phyloP scores from a whole-genome alignment of 2,797 vertebrate species.

The Bradypus variegatus region DNA sequence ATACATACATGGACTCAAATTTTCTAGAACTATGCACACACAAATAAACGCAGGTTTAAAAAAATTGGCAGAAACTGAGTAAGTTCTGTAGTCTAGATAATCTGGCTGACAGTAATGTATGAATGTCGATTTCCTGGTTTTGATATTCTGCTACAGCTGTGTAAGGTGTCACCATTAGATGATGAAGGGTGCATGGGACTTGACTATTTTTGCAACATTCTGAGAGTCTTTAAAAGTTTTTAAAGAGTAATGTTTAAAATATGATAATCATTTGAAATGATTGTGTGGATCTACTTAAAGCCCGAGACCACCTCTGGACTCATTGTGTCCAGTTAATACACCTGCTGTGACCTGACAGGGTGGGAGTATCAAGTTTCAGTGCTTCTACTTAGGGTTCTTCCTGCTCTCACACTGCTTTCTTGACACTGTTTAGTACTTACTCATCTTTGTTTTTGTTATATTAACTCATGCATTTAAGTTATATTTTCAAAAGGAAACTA shows the following conservation, averaged over 20 bases:
- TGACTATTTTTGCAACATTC: background rate
- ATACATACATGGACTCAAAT: background rate
- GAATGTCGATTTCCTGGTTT: background rate
- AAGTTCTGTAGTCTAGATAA: background rate
- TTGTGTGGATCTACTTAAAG: background rate
- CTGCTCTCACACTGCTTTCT: background rate
- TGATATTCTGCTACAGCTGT: background rate
- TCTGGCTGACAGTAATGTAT: background rate
- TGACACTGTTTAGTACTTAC: background rate
- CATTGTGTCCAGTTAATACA: too few species aligned
- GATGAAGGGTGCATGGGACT: background rate
- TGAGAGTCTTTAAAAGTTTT: background rate
- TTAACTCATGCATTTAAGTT: background rate
- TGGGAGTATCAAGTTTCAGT: background rate
- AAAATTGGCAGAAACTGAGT: background rate
- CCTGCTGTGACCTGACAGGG: too few species aligned
- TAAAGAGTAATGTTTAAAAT: background rate
- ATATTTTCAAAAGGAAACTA: background rate
- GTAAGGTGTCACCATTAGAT: background rate
- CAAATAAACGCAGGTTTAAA: background rate
- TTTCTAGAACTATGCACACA: background rate
- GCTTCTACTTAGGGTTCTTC: background rate
- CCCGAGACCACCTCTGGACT: background rate
- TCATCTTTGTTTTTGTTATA: background rate
- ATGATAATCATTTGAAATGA: background rate